Base-by-base conservation (phyloP, 1,140 invertebrate genomes). In the Megalonaias nervosa region DNA sequence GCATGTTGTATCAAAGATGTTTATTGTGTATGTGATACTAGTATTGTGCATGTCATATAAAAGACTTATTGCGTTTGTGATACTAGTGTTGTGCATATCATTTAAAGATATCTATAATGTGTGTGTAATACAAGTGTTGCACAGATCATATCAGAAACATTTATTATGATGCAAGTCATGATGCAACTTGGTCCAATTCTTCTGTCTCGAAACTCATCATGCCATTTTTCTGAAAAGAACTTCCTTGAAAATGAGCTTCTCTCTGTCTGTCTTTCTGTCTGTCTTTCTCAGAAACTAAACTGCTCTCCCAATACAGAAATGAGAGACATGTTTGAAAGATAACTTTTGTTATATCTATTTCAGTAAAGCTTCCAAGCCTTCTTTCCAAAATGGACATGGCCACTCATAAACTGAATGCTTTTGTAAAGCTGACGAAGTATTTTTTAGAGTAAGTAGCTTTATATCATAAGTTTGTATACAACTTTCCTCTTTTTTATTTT, bases 341-440 rank as follows among this genome's bases (percentile, higher is more conserved):
- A 14, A 23, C 1, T 21, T 13, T 67, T 14, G 3, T 67, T 15
- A 38, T 26, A 17, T 66, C 19, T 67, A n/a, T 62, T 78, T 23
- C 76, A 78, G 76, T 78, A 0, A 78, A 78, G 48, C 64, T 78
- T 21, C 76, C 76, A 19, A 58, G 57, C 15, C 48, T 78, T 3
- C 21, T 78, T 12, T 6, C 21, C 1, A n/a, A 78, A 71, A 78
- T 78, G 76, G 71, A 78, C 11, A 56, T 78, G 38, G 76, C 73
- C 61, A 71, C 73, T 26, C 62, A 73, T 66, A 78, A 71, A 68
- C 66, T 73, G 12, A 71, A 71, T 64, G 71, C 74, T 5, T 21
- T 78, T 16, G 58, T 60, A 57, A 78, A 78, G 65, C 76, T 78
- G 2, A 64, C 57, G 14, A 71, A 78, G 12, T 66, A 68, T 26